Percentiles rank a stretch among this genome's conserved stretches.
Conservation (phyloP, 2,113 vertebrate species). For the Stigmatopora nigra region DNA sequence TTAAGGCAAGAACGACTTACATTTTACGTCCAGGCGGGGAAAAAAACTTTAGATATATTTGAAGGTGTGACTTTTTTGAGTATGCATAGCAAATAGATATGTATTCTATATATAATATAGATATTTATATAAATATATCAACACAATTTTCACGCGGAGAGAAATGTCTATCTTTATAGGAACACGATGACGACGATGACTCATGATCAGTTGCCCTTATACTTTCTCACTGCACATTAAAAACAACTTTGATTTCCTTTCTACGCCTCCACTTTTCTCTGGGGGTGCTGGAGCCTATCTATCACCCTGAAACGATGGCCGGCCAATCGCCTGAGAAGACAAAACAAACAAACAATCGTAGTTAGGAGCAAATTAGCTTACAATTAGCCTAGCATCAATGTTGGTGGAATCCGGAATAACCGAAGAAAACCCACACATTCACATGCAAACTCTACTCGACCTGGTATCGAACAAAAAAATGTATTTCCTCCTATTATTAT, state of each 20-base stretch:
- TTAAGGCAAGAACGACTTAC: conserved; percentile 62
- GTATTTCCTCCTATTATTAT: too few relatives aligned
- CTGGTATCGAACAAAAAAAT: too few relatives aligned
- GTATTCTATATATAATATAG: conserved; percentile 78
- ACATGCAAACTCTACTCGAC: too few relatives aligned
- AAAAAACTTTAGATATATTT: conserved; percentile 74
- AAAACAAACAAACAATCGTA: too few relatives aligned
- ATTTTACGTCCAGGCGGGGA: conserved; percentile 59
- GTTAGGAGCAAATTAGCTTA: too few relatives aligned
- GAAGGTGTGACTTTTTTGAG: conserved; percentile 71
- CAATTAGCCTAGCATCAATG: too few relatives aligned
- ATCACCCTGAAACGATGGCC: too few relatives aligned
- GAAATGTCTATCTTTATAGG: conserved; percentile 76
- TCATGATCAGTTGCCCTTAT: conserved; percentile 71
- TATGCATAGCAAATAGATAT: conserved; percentile 78
- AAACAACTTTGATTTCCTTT: conserved; percentile 64
- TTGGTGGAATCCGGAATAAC: too few relatives aligned
- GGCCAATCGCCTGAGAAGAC: too few relatives aligned
- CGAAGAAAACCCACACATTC: too few relatives aligned
- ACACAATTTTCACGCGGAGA: conserved; percentile 73
- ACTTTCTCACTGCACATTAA: conserved; percentile 76
- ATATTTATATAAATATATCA: conserved; percentile 77
- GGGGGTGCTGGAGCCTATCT: too few relatives aligned
- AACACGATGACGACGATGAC: conserved; percentile 60
- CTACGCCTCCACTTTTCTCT: conserved; percentile 45